Conservation (phyloP, 2,113 vertebrate genomes). For the Neolamprologus ventralis region DNA sequence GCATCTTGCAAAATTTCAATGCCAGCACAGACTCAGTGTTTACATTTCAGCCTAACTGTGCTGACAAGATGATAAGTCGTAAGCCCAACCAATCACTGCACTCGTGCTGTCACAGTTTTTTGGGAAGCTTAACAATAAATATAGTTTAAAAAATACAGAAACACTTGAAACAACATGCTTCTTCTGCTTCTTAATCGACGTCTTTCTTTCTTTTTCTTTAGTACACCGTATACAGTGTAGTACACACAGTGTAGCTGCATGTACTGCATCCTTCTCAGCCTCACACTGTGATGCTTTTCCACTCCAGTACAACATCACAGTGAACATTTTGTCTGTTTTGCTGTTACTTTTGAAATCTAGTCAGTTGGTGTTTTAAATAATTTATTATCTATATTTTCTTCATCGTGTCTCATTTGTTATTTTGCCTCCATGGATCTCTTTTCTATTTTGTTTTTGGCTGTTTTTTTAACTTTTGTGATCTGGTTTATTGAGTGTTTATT, state of each 20-base stretch:
- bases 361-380: background rate
- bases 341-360: background rate
- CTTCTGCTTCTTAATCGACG: background rate
- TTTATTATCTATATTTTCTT: background rate
- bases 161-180: background rate
- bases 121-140: background rate
- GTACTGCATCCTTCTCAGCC: background rate
- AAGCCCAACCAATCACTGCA: background rate
- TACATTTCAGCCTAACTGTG: background rate
- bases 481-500: background rate
- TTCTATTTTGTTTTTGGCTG: background rate
- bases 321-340: background rate
- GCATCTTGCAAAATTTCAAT: background rate
- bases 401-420: background rate
- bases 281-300: background rate
- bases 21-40: background rate
- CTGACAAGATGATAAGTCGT: background rate
- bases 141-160: background rate
- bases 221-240: background rate
- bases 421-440: background rate
- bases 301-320: background rate
- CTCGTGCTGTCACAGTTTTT: accelerated
- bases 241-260: background rate
- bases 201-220: background rate
- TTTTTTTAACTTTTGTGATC: background rate